Base-by-base conservation (phyloP, 2,888 invertebrate species). In the Morpho deidamia region DNA sequence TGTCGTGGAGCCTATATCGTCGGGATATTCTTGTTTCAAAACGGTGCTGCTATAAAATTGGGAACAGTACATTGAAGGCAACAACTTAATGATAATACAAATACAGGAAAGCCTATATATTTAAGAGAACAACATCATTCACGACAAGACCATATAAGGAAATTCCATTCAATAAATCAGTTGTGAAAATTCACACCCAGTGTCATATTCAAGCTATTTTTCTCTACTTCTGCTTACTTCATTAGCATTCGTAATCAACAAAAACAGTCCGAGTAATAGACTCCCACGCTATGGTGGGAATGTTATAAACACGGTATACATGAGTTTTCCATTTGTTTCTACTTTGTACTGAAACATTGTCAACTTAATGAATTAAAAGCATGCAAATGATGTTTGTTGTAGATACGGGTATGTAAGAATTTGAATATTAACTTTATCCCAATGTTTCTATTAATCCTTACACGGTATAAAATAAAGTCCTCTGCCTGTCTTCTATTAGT, bases 221-320 rank as follows among this genome's bases (percentile, higher is more conserved):
- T 39, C 32, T 32, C n/a, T 23, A 10, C 14, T 37, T 12, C 45
- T 23, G 40, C 12, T 34, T 40, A 33, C 37, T 37, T 37, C n/a
- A 37, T 37, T 41, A 34, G 32, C 33, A 41, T 34, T 40, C 4
- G 47, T 40, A 48, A 40, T 7, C 32, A 14, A 23, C 48, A 41
- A 48, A 40, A 48, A 33, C 34, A 32, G 44, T 14, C 44, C 44
- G 5, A 44, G 33, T 35, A 37, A 37, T 44, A 35, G 12, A 41
- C 48, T 53, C 53, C 47, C 53, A 53, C 46, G 47, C 37, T 11
- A 11, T 9, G 23, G 53, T 47, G 53, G 53, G 47, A 53, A 53
- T 47, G n/a, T 43, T 32, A 35, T 12, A 37, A n/a, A 45, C 23
- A 44, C 33, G 14, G n/a, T 11, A 7, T 37, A 53, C 53, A 53